Evolutionary conservation across 2,888 invertebrate species (phyloP).

Genomic region (Tinea semifulvella): DNA sequence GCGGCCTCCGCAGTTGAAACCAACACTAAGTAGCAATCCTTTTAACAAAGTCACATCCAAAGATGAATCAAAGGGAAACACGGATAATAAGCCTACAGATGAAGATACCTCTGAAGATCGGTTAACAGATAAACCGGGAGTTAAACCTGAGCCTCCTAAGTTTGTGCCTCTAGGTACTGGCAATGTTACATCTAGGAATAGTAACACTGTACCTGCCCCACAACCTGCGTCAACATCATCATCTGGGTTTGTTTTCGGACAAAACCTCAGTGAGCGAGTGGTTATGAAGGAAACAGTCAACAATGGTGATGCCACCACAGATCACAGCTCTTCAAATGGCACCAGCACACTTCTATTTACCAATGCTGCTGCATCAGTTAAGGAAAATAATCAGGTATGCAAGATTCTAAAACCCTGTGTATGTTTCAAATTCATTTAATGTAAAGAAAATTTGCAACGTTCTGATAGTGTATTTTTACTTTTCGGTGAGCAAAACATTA

Average conservation of each 20-base stretch:
- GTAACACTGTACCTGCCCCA: slow-evolving; percentile 61
- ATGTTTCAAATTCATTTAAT: too few relatives aligned
- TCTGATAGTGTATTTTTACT: too few relatives aligned
- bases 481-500: too few relatives aligned
- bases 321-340: slow-evolving; percentile 61
- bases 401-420: too few relatives aligned
- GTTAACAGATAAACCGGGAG: slow-evolving; percentile 32
- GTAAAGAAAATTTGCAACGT: too few relatives aligned
- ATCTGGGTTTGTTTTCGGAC: slow-evolving; percentile 87
- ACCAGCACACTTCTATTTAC: slow-evolving; percentile 78
- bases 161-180: slow-evolving; percentile 51
- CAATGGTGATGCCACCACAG: slow-evolving; percentile 46
- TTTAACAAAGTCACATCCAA: slow-evolving; percentile 37
- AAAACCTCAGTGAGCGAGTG: slow-evolving; percentile 88
- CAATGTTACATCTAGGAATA: slow-evolving; percentile 36
- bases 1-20: slow-evolving; percentile 53
- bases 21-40: slow-evolving; percentile 36
- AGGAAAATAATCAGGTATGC: slow-evolving; percentile 50
- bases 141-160: slow-evolving; percentile 44
- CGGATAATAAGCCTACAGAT: slow-evolving; percentile 5
- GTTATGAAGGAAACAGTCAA: slow-evolving; percentile 68
- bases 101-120: slow-evolving; percentile 29
- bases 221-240: slow-evolving; percentile 52
- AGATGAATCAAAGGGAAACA: slow-evolving; percentile 16
- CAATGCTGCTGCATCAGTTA: slow-evolving; percentile 69